phyloP scores from a whole-genome alignment of 2,888 invertebrate genomes.

The Strigamia maritima region DNA sequence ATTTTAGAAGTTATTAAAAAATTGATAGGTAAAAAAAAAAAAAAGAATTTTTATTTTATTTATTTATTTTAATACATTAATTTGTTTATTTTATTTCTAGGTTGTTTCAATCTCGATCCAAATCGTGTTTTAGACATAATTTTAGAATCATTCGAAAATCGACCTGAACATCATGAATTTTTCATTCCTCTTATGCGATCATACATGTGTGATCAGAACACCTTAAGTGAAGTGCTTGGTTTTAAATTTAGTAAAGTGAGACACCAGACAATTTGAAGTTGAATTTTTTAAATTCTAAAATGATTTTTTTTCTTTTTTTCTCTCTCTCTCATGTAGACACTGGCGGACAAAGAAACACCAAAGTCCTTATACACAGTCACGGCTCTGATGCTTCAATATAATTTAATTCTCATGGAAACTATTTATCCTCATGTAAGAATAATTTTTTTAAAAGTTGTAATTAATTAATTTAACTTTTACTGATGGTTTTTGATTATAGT shows the following conservation, averaged over 20 bases:
- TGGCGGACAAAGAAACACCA: conserved; percentile 61
- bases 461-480: too few relatives aligned
- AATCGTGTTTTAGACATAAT: conserved; percentile 95
- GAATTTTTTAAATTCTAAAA: neutral
- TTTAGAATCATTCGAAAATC: conserved; percentile 87
- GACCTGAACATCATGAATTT: conserved; percentile 61
- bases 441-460: too few relatives aligned
- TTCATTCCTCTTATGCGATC: conserved; percentile 82
- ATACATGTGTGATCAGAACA: conserved; percentile 81
- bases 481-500: conserved; percentile 54
- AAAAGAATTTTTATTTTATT: neutral
- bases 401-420: conserved; percentile 78
- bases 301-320: neutral
- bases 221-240: conserved; percentile 90
- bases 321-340: conserved; percentile 35
- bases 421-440: conserved; percentile 82
- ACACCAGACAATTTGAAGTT: neutral
- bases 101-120: conserved; percentile 98
- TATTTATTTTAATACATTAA: neutral
- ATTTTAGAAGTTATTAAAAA: conserved; percentile 87
- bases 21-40: neutral
- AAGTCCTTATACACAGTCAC: conserved; percentile 82
- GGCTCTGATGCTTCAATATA: conserved; percentile 82
- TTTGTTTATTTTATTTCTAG: conserved; percentile 57
- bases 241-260: conserved; percentile 68